These are phyloP conservation scores for Melopsittacus undulatus DNA, from an alignment of 2,797 vertebrate genomes.

Conservation along the genomic window DNA sequence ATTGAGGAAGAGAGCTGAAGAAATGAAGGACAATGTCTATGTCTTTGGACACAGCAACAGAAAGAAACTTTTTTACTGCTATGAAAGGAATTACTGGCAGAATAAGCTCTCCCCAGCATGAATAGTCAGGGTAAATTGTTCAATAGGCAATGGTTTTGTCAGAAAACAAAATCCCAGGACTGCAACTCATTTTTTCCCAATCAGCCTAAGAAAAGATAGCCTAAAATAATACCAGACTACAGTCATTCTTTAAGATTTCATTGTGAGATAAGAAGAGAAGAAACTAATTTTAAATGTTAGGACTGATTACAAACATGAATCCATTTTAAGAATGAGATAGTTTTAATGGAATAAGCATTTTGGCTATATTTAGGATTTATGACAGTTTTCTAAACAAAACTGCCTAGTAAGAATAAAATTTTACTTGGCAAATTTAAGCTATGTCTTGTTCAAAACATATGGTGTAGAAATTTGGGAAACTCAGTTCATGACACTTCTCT, in stretches of 20 bases:
- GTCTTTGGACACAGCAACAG: not conserved
- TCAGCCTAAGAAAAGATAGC: not conserved
- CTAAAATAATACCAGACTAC: not conserved
- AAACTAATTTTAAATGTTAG: not conserved
- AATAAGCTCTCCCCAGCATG: not conserved
- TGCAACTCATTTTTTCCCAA: not conserved
- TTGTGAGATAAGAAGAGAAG: not conserved
- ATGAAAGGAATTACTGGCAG: not conserved
- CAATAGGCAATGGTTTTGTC: not conserved
- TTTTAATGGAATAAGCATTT: constrained; percentile 12
- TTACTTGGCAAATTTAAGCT: constrained; percentile 21
- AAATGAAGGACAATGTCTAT: not conserved
- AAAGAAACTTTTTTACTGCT: not conserved
- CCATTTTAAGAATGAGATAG: not conserved
- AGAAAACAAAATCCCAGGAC: not conserved
- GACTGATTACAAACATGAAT: not conserved
- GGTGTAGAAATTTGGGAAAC: not conserved
- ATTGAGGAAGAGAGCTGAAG: not conserved
- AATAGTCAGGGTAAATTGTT: not conserved
- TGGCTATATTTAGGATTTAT: constrained; percentile 41
- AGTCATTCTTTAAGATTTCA: not conserved
- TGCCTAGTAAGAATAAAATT: constrained; percentile 36
- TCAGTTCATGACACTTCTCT: not conserved
- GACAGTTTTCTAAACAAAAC: not conserved
- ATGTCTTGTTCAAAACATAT: constrained; percentile 25